These are phyloP conservation scores for Drosophila carrolli DNA, from an alignment of 1,140 invertebrate genomes.

Conservation along the genomic window DNA sequence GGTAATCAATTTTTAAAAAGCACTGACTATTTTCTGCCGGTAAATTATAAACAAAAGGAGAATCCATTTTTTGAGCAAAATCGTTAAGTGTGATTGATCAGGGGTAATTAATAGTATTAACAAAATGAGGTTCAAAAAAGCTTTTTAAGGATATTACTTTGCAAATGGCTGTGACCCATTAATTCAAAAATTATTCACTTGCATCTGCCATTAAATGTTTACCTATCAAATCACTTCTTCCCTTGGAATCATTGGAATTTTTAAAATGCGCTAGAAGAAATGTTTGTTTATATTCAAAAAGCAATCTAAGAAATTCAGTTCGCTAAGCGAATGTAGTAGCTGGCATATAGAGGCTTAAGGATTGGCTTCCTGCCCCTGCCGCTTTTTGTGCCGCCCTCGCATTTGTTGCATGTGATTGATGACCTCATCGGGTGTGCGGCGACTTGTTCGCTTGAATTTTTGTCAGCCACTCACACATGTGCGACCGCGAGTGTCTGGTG, in stretches of 20 bases:
- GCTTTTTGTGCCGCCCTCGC: conserved; percentile 37
- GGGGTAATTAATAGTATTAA: too few relatives aligned
- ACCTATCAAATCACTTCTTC: neutral
- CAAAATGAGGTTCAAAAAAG: too few relatives aligned
- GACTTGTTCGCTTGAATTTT: conserved; percentile 49
- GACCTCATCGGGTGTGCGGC: conserved; percentile 66
- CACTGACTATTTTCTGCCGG: too few relatives aligned
- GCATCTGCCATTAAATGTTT: neutral
- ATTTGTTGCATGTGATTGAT: conserved; percentile 71
- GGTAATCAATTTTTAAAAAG: too few relatives aligned
- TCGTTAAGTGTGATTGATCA: neutral
- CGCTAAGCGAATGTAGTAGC: conserved; percentile 2
- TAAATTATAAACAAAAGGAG: too few relatives aligned
- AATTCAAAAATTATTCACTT: neutral
- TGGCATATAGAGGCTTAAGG: conserved; percentile 30
- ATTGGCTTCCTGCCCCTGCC: conserved; percentile 41
- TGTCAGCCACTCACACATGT: conserved; percentile 43
- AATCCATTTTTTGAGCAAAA: neutral
- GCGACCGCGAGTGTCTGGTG: conserved; percentile 2
- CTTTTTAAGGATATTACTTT: too few relatives aligned
- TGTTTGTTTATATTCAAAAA: conserved; percentile 19
- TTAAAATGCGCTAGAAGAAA: neutral
- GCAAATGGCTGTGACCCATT: too few relatives aligned
- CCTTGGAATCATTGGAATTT: neutral
- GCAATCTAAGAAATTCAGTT: neutral